Conservation (phyloP, 1,140 invertebrate species). For the Pseudomyrmex gracilis region DNA sequence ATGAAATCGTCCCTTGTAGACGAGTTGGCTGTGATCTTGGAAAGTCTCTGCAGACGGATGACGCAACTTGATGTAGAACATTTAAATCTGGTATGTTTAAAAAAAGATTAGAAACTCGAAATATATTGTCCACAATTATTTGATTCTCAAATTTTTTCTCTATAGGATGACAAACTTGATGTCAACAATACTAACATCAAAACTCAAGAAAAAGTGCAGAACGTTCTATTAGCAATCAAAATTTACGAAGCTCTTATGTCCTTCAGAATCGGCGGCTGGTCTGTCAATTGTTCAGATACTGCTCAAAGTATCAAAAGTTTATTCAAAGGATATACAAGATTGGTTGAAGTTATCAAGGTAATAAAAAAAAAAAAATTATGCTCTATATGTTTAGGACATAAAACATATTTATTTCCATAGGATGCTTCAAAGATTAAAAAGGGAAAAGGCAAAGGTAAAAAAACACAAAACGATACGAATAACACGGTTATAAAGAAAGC, state of each 20-base stretch:
- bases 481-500: slow-evolving; percentile 76
- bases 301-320: slow-evolving; percentile 82
- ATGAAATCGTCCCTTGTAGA: slow-evolving; percentile 64
- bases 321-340: slow-evolving; percentile 82
- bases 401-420: slow-evolving; percentile 11
- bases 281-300: slow-evolving; percentile 70
- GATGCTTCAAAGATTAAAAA: slow-evolving; percentile 80
- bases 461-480: slow-evolving; percentile 79
- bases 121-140: slow-evolving; percentile 50
- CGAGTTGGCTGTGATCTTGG: slow-evolving; percentile 76
- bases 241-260: slow-evolving; percentile 85
- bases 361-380: neutral
- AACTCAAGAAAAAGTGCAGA: slow-evolving; percentile 83
- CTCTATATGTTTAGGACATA: neutral
- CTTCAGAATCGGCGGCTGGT: slow-evolving; percentile 85
- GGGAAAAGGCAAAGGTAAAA: slow-evolving; percentile 79
- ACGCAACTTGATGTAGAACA: slow-evolving; percentile 77
- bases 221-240: slow-evolving; percentile 83
- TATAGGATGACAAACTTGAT: slow-evolving; percentile 82
- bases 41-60: slow-evolving; percentile 82
- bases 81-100: slow-evolving; percentile 80
- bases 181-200: slow-evolving; percentile 68
- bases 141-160: neutral
- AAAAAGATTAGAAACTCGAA: slow-evolving; percentile 34
- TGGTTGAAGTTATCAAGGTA: slow-evolving; percentile 86